Conservation (phyloP, 2,113 vertebrate genomes). For the Canis aureus region DNA sequence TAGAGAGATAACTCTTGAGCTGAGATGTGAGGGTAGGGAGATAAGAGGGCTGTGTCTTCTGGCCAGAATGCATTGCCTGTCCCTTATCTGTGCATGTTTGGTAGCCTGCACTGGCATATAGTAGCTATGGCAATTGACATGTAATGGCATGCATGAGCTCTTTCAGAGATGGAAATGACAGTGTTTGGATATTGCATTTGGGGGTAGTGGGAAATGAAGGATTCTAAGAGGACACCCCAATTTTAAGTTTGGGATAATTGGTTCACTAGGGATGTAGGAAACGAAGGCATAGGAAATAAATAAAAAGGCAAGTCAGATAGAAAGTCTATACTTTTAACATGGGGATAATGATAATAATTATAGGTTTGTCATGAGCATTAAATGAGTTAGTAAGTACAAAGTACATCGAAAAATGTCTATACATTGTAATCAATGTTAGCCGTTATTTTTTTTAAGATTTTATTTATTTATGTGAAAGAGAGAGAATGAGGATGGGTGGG, state of each 20-base stretch:
- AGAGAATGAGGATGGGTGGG: background rate
- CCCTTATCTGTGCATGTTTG: background rate
- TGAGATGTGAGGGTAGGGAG: background rate
- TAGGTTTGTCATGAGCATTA: background rate
- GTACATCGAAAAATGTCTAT: background rate
- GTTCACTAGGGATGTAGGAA: background rate
- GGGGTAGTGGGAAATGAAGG: background rate
- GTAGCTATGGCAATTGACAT: background rate
- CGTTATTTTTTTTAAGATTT: background rate
- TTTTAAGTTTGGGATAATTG: background rate
- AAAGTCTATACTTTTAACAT: background rate
- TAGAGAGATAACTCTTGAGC: background rate
- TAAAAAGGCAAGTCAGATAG: background rate
- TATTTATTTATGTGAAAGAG: background rate
- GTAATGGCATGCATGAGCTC: background rate
- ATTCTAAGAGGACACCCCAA: background rate
- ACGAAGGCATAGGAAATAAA: background rate
- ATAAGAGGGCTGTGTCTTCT: background rate
- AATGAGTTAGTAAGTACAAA: background rate
- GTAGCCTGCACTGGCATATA: background rate
- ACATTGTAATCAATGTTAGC: background rate
- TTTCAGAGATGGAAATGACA: background rate
- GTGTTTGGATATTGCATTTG: background rate
- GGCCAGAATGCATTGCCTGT: background rate
- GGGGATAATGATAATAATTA: background rate